phyloP scores from a whole-genome alignment of 2,888 invertebrate genomes.

The Cantharis rufa region DNA sequence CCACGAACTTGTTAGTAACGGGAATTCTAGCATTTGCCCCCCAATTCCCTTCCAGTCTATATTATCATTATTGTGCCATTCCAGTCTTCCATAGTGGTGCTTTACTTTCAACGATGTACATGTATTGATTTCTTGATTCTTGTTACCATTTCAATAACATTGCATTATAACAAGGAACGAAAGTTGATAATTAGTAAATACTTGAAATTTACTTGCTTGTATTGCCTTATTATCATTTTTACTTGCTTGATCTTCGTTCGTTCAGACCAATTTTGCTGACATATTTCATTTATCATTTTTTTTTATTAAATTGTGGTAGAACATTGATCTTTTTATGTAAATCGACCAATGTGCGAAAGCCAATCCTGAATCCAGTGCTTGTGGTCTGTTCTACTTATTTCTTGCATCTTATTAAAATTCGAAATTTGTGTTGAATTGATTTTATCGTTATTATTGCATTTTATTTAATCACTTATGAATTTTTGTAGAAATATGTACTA shows the following conservation, averaged over 20 bases:
- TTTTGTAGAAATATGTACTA: neutral
- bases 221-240: neutral
- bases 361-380: slow-evolving; percentile 36
- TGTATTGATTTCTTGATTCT: neutral
- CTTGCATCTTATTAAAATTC: neutral
- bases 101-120: neutral
- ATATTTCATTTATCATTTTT: too few species aligned
- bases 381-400: slow-evolving; percentile 34
- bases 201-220: too few species aligned
- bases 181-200: neutral
- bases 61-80: neutral
- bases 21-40: slow-evolving; percentile 33
- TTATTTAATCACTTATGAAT: neutral
- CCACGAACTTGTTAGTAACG: slow-evolving; percentile 43
- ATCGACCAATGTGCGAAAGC: slow-evolving; percentile 29
- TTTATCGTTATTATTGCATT: neutral
- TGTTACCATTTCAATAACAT: neutral
- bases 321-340: slow-evolving; percentile 8
- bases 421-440: neutral
- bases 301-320: neutral
- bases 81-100: slow-evolving; percentile 16
- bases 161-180: neutral
- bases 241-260: too few species aligned
- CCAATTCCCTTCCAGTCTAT: slow-evolving; percentile 15
- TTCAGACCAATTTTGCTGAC: too few species aligned